Conservation (phyloP, 2,113 vertebrate genomes). For the Machaerirhynchus nigripectus region DNA sequence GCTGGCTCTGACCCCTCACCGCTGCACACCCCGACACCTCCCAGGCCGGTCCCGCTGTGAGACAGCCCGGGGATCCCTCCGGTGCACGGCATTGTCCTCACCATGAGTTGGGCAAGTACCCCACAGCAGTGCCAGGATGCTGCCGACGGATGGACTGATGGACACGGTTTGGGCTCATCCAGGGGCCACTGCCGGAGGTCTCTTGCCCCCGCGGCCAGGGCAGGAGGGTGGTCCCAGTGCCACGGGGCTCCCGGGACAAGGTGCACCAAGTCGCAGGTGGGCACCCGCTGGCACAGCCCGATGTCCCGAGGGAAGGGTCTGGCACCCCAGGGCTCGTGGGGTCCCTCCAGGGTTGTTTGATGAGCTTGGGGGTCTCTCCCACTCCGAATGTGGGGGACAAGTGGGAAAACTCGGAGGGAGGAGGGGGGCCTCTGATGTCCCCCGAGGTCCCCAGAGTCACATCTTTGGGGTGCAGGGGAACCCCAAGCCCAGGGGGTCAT, state of each 20-base stretch:
- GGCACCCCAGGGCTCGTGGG: neutral
- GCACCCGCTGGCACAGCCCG: neutral
- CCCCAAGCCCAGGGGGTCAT: no score
- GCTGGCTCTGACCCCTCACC: neutral
- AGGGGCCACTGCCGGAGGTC: fast-evolving
- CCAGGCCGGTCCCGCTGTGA: fast-evolving
- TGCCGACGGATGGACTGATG: fast-evolving
- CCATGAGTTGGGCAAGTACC: fast-evolving
- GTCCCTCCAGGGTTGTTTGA: neutral
- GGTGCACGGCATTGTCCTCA: fast-evolving
- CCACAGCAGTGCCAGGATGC: neutral
- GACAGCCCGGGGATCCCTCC: neutral
- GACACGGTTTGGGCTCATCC: neutral
- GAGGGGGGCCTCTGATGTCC: no score
- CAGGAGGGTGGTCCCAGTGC: neutral
- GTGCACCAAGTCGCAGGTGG: fast-evolving
- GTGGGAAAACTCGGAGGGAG: fast-evolving
- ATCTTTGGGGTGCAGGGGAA: neutral
- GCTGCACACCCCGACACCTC: fast-evolving
- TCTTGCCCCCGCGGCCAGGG: neutral
- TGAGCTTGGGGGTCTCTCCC: neutral
- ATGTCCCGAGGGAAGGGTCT: neutral
- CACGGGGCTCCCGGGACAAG: fast-evolving
- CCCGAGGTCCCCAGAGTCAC: fast-evolving
- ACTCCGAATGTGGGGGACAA: fast-evolving